Base-by-base conservation (phyloP, 2,888 invertebrate genomes). In the Azorinus chamasolen region DNA sequence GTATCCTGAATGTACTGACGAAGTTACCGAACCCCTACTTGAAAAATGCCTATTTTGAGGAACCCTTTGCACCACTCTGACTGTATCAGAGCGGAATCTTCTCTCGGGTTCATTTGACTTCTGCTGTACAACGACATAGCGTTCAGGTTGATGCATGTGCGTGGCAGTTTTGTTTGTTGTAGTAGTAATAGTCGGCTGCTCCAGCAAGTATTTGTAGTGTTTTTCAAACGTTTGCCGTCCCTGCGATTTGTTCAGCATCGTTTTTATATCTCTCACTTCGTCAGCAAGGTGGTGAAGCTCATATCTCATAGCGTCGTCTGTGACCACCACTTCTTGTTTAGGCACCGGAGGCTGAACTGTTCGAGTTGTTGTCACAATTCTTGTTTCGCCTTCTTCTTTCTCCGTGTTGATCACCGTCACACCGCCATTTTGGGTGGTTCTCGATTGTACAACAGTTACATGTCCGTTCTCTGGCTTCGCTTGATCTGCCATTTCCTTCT, bases 231-330 rank as follows among this genome's bases (percentile, higher is more conserved):
- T 50, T n/a, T 65, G 24, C 50, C 71, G 57, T 3, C 62, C 71
- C 22, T 50, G 22, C 0, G 78, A 73, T 25, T 70, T 57, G 14
- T 66, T 43, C 41, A 81, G 54, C 53, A 73, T 41, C 5, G 62
- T 22, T 51, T 75, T 77, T 1, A 81, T 81, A 64, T 62, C 77
- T 59, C 73, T 65, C n/a, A 81, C 80, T 37, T 81, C 80, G 16
- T 68, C 58, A 10, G 70, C 70, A 2, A 81, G 55, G 1, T 70
- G 58, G 12, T 59, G 46, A 2, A 81, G 54, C 27, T 81, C 80
- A n/a, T 70, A 66, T 32, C 58, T 50, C 16, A 81, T 27, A 25
- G 66, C 73, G 3, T 69, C 43, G 16, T n/a, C 51, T 22, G 43
- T 45, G 14, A 27, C 41, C 0, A 48, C 22, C 12, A 18, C 32